A percentile compares a stretch with the other conserved stretches of the same genome.
phyloP scores from a whole-genome alignment of 2,797 vertebrate species.

The Cygnus olor region DNA sequence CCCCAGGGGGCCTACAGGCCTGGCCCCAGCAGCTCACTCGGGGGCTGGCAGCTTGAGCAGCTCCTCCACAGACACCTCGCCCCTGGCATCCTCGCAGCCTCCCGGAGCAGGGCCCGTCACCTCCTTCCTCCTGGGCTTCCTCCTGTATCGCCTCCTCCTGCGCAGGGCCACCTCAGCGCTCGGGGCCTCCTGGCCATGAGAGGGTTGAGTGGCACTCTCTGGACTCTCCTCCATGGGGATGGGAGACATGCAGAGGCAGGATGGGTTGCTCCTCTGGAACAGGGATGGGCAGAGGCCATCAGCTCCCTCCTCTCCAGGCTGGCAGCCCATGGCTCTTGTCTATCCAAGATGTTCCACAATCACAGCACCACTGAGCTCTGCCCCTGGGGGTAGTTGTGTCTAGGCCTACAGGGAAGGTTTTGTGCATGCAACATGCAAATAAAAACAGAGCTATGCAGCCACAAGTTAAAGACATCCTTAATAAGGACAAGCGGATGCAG shows the following conservation, averaged over 20 bases:
- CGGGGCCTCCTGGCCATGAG: neutral
- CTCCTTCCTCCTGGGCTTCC: constrained; percentile 78
- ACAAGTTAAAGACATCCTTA: neutral
- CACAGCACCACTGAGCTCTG: neutral
- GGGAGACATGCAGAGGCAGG: constrained; percentile 86
- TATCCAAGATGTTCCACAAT: neutral
- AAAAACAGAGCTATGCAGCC: neutral
- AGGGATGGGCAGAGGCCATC: neutral
- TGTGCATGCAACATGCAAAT: neutral
- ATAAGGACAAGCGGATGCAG: neutral
- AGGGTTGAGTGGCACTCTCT: neutral
- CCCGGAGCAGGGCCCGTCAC: constrained; percentile 73
- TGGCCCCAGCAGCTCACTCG: constrained; percentile 71
- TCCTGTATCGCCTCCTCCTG: constrained; percentile 82
- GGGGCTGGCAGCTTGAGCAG: constrained; percentile 21
- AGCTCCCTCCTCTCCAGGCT: neutral
- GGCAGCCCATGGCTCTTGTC: neutral
- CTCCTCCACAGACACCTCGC: constrained; percentile 59
- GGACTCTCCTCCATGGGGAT: constrained; percentile 75
- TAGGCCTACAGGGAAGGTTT: neutral
- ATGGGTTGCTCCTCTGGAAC: constrained; percentile 78
- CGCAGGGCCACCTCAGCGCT: neutral
- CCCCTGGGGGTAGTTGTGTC: neutral
- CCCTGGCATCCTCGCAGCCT: constrained; percentile 64
- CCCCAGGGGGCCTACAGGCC: neutral